Conservation (phyloP, 2,797 vertebrate genomes). For the Dryobates pubescens region DNA sequence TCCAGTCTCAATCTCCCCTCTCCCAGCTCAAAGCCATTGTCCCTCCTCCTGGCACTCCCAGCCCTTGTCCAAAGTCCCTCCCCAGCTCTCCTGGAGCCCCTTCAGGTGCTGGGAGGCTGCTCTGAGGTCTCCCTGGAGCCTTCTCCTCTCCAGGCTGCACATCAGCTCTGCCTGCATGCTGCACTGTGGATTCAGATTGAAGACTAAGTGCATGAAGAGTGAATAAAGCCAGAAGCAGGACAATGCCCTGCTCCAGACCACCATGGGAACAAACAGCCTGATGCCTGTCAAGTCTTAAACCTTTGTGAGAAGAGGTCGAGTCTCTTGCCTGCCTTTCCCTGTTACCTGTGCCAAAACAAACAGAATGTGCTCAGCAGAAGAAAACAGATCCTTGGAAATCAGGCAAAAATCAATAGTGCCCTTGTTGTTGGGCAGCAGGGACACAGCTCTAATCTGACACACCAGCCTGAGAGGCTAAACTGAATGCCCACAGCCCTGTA, state of each 20-base stretch:
- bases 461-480: constrained; percentile 40
- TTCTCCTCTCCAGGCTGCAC: no score
- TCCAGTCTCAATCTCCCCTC: no score
- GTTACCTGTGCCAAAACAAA: constrained; percentile 52
- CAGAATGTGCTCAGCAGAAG: constrained; percentile 48
- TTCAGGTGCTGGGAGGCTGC: no score
- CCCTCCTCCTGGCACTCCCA: no score
- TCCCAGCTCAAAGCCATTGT: no score
- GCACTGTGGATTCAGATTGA: not conserved
- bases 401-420: constrained; percentile 63
- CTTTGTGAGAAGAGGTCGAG: constrained; percentile 40
- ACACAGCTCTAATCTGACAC: constrained; percentile 55
- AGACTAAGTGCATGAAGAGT: not conserved
- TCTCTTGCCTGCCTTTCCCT: constrained; percentile 42
- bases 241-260: not conserved
- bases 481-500: constrained; percentile 27
- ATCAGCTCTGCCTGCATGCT: not conserved
- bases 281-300: constrained; percentile 35
- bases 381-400: constrained; percentile 71
- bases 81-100: no score
- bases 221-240: not conserved
- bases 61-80: no score
- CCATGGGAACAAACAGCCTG: not conserved
- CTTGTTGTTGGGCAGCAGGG: constrained; percentile 60
- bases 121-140: no score